These are phyloP conservation scores for Hypselothyrea guttata DNA, from an alignment of 2,888 invertebrate genomes.

Conservation along the genomic window DNA sequence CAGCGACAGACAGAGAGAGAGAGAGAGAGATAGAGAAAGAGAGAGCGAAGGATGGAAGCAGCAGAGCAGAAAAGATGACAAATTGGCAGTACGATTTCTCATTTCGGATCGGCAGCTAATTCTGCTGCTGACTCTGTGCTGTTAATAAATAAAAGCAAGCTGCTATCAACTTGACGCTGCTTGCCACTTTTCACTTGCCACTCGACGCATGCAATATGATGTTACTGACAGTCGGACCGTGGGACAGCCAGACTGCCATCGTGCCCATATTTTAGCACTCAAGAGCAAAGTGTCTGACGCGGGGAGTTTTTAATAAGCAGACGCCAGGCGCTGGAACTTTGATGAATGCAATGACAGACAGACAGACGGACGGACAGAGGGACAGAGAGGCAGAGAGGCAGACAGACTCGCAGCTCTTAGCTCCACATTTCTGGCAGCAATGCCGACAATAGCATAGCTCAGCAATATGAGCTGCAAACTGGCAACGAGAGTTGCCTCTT, in stretches of 20 bases:
- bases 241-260: slow-evolving; percentile 1
- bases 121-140: slow-evolving; percentile 17
- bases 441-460: slow-evolving; percentile 27
- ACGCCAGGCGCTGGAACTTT: slow-evolving; percentile 51
- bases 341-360: slow-evolving; percentile 55
- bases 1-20: neutral
- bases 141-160: slow-evolving; percentile 42
- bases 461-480: slow-evolving; percentile 4
- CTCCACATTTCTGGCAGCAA: slow-evolving; percentile 6
- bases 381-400: too few relatives aligned
- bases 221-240: slow-evolving; percentile 9
- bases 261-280: slow-evolving; percentile 38
- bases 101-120: slow-evolving; percentile 5
- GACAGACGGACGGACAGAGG: slow-evolving; percentile 14
- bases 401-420: neutral
- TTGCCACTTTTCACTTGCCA: slow-evolving; percentile 9
- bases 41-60: neutral
- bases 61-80: neutral
- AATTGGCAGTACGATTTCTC: slow-evolving; percentile 13
- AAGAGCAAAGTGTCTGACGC: slow-evolving; percentile 20
- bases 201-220: slow-evolving; percentile 35
- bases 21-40: too few relatives aligned
- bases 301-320: slow-evolving; percentile 59
- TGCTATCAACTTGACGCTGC: slow-evolving; percentile 33
- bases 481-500: slow-evolving; percentile 7